Conservation (phyloP, 1,140 invertebrate genomes). For the Asobara japonica region DNA sequence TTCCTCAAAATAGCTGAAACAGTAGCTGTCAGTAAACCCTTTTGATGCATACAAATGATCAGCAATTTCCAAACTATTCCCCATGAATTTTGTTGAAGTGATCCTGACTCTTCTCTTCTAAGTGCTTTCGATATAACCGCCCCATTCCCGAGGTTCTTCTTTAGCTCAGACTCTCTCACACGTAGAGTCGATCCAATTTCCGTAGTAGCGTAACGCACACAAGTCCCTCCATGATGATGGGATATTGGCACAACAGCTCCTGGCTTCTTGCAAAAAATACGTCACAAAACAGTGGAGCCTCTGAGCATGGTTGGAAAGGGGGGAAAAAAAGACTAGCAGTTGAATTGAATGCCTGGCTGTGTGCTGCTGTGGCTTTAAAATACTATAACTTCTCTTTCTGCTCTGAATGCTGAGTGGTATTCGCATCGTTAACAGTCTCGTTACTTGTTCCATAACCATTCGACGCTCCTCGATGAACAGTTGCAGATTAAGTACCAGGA, state of each 20-base stretch:
- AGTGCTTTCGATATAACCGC: background rate
- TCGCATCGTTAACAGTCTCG: slow-evolving; percentile 7
- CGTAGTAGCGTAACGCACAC: background rate
- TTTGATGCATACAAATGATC: slow-evolving; percentile 15
- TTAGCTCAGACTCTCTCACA: background rate
- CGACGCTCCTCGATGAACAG: background rate
- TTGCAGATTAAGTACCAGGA: slow-evolving; percentile 2
- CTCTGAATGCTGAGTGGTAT: slow-evolving; percentile 9
- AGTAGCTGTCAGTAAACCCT: too few species aligned
- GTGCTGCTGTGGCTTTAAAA: background rate
- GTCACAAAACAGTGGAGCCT: background rate
- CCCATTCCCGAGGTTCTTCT: background rate
- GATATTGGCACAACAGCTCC: background rate
- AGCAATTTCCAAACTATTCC: background rate
- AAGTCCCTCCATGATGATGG: background rate
- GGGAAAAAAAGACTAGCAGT: background rate
- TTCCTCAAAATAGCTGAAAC: too few species aligned
- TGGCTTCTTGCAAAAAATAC: background rate
- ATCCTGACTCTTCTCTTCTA: background rate
- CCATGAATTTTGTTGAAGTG: background rate
- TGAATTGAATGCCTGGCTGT: background rate
- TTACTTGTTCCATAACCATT: slow-evolving; percentile 12
- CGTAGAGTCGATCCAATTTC: slow-evolving; percentile 7
- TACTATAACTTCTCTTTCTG: background rate
- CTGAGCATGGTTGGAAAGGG: background rate